Evolutionary conservation across 2,797 vertebrate species (phyloP).

Genomic region (Anniella stebbinsi): DNA sequence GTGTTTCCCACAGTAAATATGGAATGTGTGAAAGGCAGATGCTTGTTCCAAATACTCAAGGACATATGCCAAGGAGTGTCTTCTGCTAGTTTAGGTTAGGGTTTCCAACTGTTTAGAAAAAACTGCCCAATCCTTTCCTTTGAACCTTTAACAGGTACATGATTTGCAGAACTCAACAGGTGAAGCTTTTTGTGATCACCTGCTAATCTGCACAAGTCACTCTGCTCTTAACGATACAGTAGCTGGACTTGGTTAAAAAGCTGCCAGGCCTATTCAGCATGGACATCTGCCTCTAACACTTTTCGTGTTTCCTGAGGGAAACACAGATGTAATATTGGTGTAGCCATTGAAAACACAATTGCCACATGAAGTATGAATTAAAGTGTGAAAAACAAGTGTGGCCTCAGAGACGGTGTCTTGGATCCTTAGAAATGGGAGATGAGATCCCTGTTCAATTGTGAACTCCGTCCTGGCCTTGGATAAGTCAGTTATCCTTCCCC

Average conservation of each 20-base stretch:
- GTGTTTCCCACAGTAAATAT: not conserved
- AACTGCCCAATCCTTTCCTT: not conserved
- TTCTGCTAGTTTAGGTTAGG: not conserved
- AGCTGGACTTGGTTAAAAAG: not conserved
- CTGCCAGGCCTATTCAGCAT: not conserved
- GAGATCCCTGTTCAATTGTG: not conserved
- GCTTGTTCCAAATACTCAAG: too few relatives aligned
- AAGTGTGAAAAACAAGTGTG: not conserved
- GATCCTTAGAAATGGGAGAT: not conserved
- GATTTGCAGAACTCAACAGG: not conserved
- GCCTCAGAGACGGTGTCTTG: not conserved
- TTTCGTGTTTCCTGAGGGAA: not conserved
- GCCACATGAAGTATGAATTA: not conserved
- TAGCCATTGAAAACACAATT: not conserved
- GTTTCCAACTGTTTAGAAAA: not conserved
- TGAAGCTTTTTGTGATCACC: not conserved
- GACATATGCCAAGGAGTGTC: not conserved
- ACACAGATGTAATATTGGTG: not conserved
- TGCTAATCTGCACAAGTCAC: not conserved
- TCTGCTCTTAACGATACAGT: not conserved
- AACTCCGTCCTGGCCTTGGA: not conserved
- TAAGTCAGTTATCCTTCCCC: not conserved
- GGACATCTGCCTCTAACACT: not conserved
- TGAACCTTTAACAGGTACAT: not conserved
- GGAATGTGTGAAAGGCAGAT: not conserved